Evolutionary conservation across 2,113 vertebrate genomes (phyloP).

Genomic region (Callospermophilus lateralis): DNA sequence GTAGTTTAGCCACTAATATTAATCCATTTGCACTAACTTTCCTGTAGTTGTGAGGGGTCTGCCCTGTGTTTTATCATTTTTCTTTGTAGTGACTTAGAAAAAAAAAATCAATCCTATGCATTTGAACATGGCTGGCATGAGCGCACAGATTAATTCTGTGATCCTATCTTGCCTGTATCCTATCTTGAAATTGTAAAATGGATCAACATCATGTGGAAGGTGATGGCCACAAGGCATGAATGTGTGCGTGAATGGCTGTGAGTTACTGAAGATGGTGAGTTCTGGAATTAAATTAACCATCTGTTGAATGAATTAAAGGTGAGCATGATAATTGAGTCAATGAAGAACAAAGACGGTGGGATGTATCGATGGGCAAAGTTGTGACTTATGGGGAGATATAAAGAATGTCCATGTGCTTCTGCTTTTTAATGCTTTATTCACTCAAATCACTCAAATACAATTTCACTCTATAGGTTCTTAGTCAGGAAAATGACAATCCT

Average conservation of each 20-base stretch:
- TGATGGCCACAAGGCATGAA: background rate
- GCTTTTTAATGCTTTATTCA: no score
- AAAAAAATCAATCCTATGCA: background rate
- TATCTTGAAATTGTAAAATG: background rate
- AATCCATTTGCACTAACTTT: background rate
- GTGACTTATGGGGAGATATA: no score
- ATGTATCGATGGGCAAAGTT: no score
- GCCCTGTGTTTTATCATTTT: background rate
- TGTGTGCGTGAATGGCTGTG: background rate
- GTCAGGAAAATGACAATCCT: no score
- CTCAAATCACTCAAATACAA: no score
- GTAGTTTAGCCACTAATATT: background rate
- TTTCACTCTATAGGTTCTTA: no score
- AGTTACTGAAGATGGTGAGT: background rate
- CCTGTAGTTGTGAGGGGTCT: background rate
- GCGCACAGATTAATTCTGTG: background rate
- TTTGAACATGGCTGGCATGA: background rate
- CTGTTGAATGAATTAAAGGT: background rate
- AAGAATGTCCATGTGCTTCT: no score
- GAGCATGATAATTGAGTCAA: no score
- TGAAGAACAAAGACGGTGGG: background rate
- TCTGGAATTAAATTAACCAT: background rate
- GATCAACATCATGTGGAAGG: background rate
- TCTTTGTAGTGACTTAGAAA: background rate
- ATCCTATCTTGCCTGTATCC: background rate